These are phyloP conservation scores for Scolopax bukidnonensis DNA, from an alignment of 2,797 vertebrate species.

Conservation along the genomic window DNA sequence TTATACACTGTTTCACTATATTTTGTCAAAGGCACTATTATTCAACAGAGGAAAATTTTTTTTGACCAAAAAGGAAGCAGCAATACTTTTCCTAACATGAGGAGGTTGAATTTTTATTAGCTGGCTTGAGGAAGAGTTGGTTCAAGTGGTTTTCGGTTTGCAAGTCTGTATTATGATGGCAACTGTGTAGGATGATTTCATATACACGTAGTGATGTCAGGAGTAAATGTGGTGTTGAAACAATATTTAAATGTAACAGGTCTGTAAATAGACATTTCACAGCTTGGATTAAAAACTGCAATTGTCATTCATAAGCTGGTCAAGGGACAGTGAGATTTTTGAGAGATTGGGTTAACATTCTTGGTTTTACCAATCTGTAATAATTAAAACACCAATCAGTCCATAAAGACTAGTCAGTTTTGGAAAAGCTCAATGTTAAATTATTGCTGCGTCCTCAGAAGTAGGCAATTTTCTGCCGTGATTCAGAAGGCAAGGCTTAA, in stretches of 20 bases:
- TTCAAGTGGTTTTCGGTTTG: background rate
- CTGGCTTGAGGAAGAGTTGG: background rate
- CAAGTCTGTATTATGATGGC: conserved; percentile 6
- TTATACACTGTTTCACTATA: conserved; percentile 9
- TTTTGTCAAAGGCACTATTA: conserved; percentile 63
- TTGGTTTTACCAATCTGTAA: background rate
- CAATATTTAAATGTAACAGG: background rate
- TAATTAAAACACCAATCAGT: background rate
- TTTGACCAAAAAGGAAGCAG: conserved; percentile 7
- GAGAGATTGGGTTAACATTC: background rate
- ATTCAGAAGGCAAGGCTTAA: background rate
- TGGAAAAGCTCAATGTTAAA: background rate
- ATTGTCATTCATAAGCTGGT: background rate
- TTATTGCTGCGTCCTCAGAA: background rate
- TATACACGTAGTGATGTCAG: background rate
- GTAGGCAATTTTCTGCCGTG: background rate
- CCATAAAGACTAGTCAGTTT: background rate
- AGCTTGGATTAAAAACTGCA: conserved; percentile 1
- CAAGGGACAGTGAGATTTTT: background rate
- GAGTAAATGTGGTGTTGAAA: background rate
- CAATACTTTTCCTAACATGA: background rate
- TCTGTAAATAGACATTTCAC: background rate
- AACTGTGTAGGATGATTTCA: background rate
- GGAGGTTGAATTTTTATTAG: conserved; percentile 35
- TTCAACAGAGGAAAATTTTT: conserved; percentile 25